Evolutionary conservation across 2,113 vertebrate species (phyloP), one percentile per base, ranked within the genome.

Genomic region (Anguilla japonica): DNA sequence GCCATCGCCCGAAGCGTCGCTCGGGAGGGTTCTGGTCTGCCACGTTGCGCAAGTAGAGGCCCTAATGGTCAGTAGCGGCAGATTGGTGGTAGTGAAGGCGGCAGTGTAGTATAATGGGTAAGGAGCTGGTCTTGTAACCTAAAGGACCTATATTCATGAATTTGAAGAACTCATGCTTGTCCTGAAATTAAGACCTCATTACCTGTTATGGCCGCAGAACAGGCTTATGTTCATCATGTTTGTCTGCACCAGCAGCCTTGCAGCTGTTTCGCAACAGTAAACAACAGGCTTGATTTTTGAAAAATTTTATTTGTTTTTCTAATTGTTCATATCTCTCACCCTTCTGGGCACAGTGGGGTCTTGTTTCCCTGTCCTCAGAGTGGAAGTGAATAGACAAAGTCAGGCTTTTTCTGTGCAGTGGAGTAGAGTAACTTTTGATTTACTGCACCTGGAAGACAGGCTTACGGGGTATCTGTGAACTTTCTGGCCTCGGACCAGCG

Each of bases 181-280:
- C 83, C 81, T 88, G 84, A 85, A 87, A 60, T 86, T 63, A 86
- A 88, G 83, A 87, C 82, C 83, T 90, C 71, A 85, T 81, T 89
- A 83, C 29, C 43, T 84, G 87, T 82, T 5, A 0, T 90, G 87
- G 89, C 46, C 75, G n/a, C 82, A 84, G 87, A 85, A 92, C 89
- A 92, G 86, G 87, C 84, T 50, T n/a, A n/a, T n/a, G n/a, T 86
- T 85, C 83, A 87, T 91, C 88, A 86, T 92, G 53, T 22, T 83
- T 84, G 89, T 87, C 84, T 81, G 39, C 88, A 88, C 83, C 83
- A 15, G 57, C 0, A 7, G 81, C 7, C 83, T 78, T 86, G 34
- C 15, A 60, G 14, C 85, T 82, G 81, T 87, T 81, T 3, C 57
- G 85, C 84, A 78, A 85, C 88, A 88, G 83, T 89, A 86, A 89